These are phyloP conservation scores for Semnopithecus entellus DNA, from an alignment of 2,113 vertebrate genomes.

Conservation along the genomic window DNA sequence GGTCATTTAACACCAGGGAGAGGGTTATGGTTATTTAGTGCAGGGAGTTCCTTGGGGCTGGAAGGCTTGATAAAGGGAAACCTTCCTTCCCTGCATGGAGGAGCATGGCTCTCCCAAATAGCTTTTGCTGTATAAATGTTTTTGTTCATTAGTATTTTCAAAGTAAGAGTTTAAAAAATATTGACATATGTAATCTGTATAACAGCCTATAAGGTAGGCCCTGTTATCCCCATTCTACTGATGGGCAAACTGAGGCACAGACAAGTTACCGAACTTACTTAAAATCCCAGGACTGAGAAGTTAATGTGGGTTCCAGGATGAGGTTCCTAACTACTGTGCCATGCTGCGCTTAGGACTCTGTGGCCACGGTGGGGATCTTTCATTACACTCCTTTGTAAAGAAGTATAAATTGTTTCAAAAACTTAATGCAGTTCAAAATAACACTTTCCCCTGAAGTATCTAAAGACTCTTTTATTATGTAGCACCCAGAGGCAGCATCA, in stretches of 20 bases:
- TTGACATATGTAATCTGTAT: neutral
- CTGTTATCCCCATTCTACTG: neutral
- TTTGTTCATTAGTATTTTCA: neutral
- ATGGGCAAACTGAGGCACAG: neutral
- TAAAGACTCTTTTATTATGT: neutral
- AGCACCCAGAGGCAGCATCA: neutral
- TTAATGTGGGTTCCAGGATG: neutral
- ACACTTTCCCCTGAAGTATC: neutral
- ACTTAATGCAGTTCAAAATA: neutral
- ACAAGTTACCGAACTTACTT: neutral
- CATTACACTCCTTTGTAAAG: neutral
- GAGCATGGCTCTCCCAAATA: neutral
- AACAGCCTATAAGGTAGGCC: neutral
- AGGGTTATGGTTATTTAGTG: neutral
- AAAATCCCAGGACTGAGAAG: neutral
- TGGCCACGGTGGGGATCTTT: neutral
- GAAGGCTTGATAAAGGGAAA: neutral
- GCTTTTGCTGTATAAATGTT: neutral
- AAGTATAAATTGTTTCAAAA: neutral
- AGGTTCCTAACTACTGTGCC: neutral
- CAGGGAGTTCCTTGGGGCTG: neutral
- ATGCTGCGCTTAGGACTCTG: neutral
- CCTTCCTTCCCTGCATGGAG: neutral
- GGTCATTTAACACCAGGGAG: neutral
- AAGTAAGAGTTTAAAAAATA: neutral